phyloP scores from a whole-genome alignment of 2,888 invertebrate genomes.

The Pomacea canaliculata region DNA sequence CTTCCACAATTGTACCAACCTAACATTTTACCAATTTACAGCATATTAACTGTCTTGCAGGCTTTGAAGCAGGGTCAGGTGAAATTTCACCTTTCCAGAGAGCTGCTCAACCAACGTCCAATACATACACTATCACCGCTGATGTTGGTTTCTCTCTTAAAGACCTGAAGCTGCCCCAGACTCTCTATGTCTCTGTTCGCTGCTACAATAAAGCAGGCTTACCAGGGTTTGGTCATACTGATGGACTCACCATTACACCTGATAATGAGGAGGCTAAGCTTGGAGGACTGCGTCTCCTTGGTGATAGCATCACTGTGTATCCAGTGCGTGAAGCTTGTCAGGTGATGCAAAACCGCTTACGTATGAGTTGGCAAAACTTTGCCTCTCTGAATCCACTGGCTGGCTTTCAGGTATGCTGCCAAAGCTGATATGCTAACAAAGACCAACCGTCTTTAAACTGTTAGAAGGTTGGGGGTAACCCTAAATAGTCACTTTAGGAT shows the following conservation, averaged over 20 bases:
- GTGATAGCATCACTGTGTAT: conserved; percentile 5
- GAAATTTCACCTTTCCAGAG: conserved; percentile 6
- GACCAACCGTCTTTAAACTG: neutral
- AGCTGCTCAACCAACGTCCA: neutral
- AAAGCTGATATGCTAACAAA: neutral
- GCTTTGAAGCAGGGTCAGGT: conserved; percentile 14
- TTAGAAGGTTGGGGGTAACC: neutral
- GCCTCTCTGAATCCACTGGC: conserved; percentile 6
- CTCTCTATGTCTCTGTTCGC: conserved; percentile 28
- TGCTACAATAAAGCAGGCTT: conserved; percentile 32
- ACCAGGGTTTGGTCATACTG: conserved; percentile 9
- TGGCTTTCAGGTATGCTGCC: conserved; percentile 4
- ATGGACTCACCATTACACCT: conserved; percentile 19
- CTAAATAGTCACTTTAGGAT: no score
- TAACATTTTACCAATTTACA: neutral
- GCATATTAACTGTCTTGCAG: conserved; percentile 4
- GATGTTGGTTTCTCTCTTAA: conserved; percentile 3
- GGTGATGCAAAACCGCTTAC: neutral
- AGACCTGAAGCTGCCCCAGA: neutral
- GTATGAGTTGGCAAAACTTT: conserved; percentile 20
- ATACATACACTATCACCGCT: neutral
- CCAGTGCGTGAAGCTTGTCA: conserved; percentile 13
- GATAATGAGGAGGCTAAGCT: neutral
- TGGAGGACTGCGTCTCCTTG: neutral
- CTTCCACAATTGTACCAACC: no score